phyloP scores from a whole-genome alignment of 1,140 invertebrate species.

The Meteorus sp. region DNA sequence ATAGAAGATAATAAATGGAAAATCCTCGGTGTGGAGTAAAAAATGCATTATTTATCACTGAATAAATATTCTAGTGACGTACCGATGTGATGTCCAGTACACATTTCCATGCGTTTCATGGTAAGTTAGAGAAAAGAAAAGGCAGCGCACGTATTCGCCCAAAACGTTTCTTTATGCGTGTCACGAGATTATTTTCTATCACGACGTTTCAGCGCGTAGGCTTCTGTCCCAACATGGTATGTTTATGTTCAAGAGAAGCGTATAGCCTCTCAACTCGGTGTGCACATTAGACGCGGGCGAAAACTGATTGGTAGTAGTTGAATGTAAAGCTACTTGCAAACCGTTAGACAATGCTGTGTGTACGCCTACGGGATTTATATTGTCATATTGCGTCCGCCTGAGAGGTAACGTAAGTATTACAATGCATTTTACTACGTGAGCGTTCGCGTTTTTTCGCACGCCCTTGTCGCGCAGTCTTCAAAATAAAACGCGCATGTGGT shows the following conservation, averaged over 20 bases:
- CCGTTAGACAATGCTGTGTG: background rate
- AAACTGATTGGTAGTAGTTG: conserved; percentile 3
- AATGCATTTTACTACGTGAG: too few species aligned
- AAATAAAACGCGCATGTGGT: conserved; percentile 21
- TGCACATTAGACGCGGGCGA: background rate
- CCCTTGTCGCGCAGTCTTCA: background rate
- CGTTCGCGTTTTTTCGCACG: background rate
- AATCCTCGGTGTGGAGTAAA: too few species aligned
- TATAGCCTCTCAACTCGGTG: background rate
- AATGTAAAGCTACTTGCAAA: background rate
- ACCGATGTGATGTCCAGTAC: background rate
- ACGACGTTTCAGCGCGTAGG: conserved; percentile 13
- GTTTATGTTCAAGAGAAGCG: background rate
- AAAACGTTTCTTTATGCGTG: conserved; percentile 21
- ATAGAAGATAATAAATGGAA: background rate
- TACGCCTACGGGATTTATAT: too few species aligned
- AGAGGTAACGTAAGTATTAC: too few species aligned
- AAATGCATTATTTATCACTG: background rate
- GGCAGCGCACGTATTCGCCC: conserved; percentile 12
- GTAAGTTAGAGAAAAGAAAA: background rate
- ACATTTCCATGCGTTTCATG: background rate
- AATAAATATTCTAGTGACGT: conserved; percentile 12
- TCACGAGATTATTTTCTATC: conserved; percentile 22
- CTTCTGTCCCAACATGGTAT: conserved; percentile 21
- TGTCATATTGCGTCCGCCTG: too few species aligned